Conservation (phyloP, 2,113 vertebrate species). For the Stigmatopora nigra region DNA sequence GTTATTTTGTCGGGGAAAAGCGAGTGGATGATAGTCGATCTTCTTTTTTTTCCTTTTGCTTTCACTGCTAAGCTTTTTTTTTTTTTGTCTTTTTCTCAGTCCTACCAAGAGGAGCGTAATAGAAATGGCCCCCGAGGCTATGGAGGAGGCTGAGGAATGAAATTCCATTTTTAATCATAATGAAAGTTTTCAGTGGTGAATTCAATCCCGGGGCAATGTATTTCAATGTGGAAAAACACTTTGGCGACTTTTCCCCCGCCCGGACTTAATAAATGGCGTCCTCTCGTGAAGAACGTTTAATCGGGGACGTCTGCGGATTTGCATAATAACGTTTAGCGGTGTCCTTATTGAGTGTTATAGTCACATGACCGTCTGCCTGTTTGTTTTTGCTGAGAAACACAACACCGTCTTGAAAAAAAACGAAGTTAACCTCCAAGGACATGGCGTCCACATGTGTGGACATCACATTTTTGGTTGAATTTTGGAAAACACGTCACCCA, state of each 20-base stretch:
- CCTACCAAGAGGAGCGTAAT: constrained; percentile 22
- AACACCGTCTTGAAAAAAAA: not conserved
- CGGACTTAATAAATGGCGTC: constrained; percentile 2
- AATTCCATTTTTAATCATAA: constrained; percentile 21
- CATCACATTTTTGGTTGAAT: not conserved
- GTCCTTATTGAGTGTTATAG: not conserved
- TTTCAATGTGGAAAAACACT: constrained; percentile 12
- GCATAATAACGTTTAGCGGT: not conserved
- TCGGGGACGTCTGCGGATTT: not conserved
- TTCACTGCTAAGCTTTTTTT: not conserved
- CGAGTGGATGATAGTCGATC: constrained; percentile 24
- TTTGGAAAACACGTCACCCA: constrained; percentile 51
- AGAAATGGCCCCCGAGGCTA: constrained; percentile 27
- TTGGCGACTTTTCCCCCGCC: constrained; percentile 9
- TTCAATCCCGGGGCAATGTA: constrained; percentile 24
- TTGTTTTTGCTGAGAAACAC: constrained; percentile 3
- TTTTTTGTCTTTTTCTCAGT: not conserved
- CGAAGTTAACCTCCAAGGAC: too few species aligned
- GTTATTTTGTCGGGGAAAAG: constrained; percentile 24
- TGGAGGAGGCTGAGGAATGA: constrained; percentile 14
- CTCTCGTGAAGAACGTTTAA: not conserved
- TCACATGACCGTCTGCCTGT: constrained; percentile 1
- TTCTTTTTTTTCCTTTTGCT: constrained; percentile 27
- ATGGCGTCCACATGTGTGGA: too few species aligned
- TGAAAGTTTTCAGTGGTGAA: constrained; percentile 18